Conservation (phyloP, 2,797 vertebrate genomes). For the Percopsis omiscomaycus region DNA sequence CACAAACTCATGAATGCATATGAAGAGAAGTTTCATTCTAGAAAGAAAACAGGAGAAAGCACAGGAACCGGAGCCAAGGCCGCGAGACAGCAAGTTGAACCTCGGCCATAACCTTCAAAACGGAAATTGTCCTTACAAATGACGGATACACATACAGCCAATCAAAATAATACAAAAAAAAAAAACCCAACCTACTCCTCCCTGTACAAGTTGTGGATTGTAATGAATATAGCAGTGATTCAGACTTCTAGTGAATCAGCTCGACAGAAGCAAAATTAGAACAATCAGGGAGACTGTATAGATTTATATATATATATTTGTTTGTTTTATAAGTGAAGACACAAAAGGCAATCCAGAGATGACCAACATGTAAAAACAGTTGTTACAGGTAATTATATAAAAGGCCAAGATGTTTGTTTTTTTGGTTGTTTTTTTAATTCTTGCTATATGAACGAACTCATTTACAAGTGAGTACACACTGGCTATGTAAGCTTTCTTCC, state of each 20-base stretch:
- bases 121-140: constrained; percentile 51
- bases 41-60: constrained; percentile 66
- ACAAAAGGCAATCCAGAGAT: constrained; percentile 83
- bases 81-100: constrained; percentile 35
- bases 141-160: constrained; percentile 52
- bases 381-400: constrained; percentile 83
- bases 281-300: constrained; percentile 75
- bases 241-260: constrained; percentile 66
- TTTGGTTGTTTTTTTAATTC: constrained; percentile 65
- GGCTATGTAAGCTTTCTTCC: constrained; percentile 63
- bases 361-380: constrained; percentile 83
- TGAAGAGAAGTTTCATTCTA: constrained; percentile 67
- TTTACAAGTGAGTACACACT: constrained; percentile 79
- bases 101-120: constrained; percentile 53
- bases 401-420: constrained; percentile 76
- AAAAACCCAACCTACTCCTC: constrained; percentile 46
- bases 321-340: constrained; percentile 82
- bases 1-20: constrained; percentile 76
- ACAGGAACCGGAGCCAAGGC: constrained; percentile 51
- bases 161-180: constrained; percentile 32
- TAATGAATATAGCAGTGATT: constrained; percentile 63
- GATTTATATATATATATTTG: constrained; percentile 71
- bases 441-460: constrained; percentile 79
- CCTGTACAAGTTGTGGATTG: constrained; percentile 60
- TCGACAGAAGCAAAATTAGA: constrained; percentile 68